Conservation (phyloP, 2,888 invertebrate genomes). For the Drymonia ruficornis region DNA sequence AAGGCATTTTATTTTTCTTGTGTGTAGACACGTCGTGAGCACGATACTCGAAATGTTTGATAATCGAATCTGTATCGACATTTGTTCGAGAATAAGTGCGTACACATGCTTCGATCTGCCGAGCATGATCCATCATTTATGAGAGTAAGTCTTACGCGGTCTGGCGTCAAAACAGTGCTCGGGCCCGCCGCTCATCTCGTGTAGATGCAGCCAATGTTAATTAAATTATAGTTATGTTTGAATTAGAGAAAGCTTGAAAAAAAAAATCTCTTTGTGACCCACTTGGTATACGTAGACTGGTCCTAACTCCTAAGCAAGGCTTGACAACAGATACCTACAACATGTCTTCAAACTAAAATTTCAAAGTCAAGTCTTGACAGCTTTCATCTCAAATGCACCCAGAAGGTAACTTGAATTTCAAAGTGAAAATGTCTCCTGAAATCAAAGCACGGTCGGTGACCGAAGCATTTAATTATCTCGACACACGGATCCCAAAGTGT, state of each 20-base stretch:
- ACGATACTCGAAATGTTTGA: constrained; percentile 41
- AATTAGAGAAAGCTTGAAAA: too few relatives aligned
- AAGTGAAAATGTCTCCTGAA: constrained; percentile 1
- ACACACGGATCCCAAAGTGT: constrained; percentile 3
- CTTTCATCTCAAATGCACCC: neutral
- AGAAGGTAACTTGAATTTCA: neutral
- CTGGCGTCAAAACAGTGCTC: too few relatives aligned
- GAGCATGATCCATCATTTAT: too few relatives aligned
- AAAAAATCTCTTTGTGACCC: too few relatives aligned
- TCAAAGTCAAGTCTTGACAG: neutral
- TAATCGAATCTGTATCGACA: constrained; percentile 31
- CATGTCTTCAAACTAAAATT: neutral
- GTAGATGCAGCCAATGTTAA: too few relatives aligned
- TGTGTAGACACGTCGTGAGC: constrained; percentile 40
- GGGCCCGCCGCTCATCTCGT: too few relatives aligned
- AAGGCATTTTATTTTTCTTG: constrained; percentile 57
- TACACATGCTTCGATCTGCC: too few relatives aligned
- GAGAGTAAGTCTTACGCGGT: too few relatives aligned
- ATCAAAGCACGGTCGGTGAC: constrained; percentile 1
- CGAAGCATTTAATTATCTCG: constrained; percentile 6
- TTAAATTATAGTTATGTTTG: too few relatives aligned
- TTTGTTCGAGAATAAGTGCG: neutral
- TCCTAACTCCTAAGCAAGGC: neutral
- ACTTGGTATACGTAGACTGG: neutral
- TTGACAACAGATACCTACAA: neutral